Evolutionary conservation across 2,797 vertebrate species (phyloP).

Genomic region (Choloepus didactylus): DNA sequence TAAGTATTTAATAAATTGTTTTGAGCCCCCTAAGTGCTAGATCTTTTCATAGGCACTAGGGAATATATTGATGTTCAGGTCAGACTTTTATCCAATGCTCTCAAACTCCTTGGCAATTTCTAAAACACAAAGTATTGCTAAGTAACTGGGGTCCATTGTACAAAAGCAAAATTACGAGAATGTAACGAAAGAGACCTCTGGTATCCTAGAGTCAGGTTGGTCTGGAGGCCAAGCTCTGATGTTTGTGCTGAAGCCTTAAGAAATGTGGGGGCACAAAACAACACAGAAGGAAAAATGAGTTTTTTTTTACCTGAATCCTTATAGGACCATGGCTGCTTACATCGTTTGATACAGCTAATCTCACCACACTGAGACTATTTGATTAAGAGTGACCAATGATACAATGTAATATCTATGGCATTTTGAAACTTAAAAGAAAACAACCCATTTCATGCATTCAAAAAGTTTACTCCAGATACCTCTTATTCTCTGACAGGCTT

Average conservation of each 20-base stretch:
- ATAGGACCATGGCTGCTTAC: neutral
- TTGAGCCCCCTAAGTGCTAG: neutral
- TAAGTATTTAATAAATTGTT: neutral
- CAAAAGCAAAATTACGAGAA: neutral
- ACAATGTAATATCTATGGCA: neutral
- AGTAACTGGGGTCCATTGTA: neutral
- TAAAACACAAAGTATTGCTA: neutral
- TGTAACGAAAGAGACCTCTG: neutral
- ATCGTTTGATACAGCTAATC: neutral
- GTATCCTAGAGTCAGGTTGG: neutral
- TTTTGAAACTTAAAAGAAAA: neutral
- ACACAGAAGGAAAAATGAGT: neutral
- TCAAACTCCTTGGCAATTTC: neutral
- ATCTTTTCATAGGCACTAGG: neutral
- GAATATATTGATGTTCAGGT: neutral
- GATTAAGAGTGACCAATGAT: neutral
- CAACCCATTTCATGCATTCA: rapidly evolving
- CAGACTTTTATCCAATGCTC: neutral
- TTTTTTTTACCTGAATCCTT: neutral
- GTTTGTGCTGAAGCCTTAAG: neutral
- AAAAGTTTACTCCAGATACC: neutral
- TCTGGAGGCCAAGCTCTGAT: neutral
- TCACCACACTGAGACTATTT: neutral
- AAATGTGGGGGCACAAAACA: neutral
- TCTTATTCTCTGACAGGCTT: neutral